Base-by-base conservation (phyloP, 2,113 vertebrate species). In the Passerina amoena region DNA sequence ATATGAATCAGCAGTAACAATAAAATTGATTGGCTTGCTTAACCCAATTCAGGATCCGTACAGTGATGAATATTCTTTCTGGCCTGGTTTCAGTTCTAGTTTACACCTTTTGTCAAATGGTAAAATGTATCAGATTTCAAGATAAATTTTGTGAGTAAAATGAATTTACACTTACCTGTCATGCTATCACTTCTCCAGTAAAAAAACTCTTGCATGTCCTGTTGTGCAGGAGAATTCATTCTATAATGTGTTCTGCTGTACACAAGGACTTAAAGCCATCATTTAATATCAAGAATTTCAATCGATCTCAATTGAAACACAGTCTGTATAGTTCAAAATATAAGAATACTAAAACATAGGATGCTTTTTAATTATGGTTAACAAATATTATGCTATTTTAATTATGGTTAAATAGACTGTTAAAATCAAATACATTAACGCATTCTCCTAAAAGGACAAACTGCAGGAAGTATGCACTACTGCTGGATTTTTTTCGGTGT, bases 1-100 rank as follows among this genome's bases (percentile, higher is more conserved):
- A 80, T 48, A 18, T 11, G 15, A 40, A 80, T 80, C 54, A 86
- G 38, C 22, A 60, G 66, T 56, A 92, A 95, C 40, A 92, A 80
- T 90, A 88, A 90, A 50, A 40, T 82, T 94, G 79, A 93, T 83
- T 90, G 75, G 37, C 72, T 90, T 61, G 22, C 86, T 95, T 65
- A 76, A 19, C 9, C 17, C 72, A 65, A 60, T 72, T 77, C 83
- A 80, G 25, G 47, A 65, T 14, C 15, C 0, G 4, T 64, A 76
- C 42, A 53, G 10, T 64, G 63, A 76, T 51, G 37, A 69, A 37
- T 88, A 15, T 37, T 38, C 44, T 77, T 73, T 53, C 28, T 70
- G 56, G 19, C 17, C 27, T 86, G 7, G 12, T 76, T 94, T 71
- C 86, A 38, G 38, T 50, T 54, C 72, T 6, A 57, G 44, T n/a